These are phyloP conservation scores for Lepidochrysops patricia DNA, from an alignment of 2,888 invertebrate genomes.

Conservation along the genomic window DNA sequence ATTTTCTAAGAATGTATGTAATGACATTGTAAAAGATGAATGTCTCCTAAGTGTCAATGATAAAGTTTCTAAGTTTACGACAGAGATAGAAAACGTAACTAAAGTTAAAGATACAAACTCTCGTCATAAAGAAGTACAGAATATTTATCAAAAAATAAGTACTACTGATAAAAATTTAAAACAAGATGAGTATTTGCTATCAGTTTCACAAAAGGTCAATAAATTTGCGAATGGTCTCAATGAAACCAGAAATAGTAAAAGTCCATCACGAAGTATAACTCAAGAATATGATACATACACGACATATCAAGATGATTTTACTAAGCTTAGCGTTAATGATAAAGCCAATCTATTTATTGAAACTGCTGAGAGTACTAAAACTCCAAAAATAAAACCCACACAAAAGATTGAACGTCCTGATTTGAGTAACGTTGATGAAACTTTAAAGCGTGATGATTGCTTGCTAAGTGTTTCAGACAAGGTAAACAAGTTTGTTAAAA, in stretches of 20 bases:
- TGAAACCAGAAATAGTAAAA: constrained; percentile 49
- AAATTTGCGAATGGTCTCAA: constrained; percentile 75
- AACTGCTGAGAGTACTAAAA: constrained; percentile 74
- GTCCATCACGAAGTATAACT: constrained; percentile 53
- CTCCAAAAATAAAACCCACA: constrained; percentile 46
- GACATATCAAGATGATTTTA: constrained; percentile 62
- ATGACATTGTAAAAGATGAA: constrained; percentile 60
- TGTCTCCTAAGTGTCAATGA: constrained; percentile 72
- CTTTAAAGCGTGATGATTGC: constrained; percentile 75
- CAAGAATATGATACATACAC: constrained; percentile 72
- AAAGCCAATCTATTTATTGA: constrained; percentile 78
- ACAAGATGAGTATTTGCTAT: constrained; percentile 77
- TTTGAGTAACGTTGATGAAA: constrained; percentile 72
- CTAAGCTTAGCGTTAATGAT: constrained; percentile 76
- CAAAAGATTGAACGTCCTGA: constrained; percentile 66
- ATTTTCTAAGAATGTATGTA: constrained; percentile 47
- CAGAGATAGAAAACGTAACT: constrained; percentile 45
- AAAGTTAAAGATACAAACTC: constrained; percentile 42
- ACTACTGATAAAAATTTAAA: constrained; percentile 63
- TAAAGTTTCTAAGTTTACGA: constrained; percentile 69
- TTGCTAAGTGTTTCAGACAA: constrained; percentile 78
- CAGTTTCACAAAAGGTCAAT: constrained; percentile 80
- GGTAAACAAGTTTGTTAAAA: constrained; percentile 77
- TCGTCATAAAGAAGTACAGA: constrained; percentile 48
- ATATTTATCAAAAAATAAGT: constrained; percentile 63